Evolutionary conservation across 1,140 invertebrate species (phyloP).

Genomic region (Nephila pilipes): DNA sequence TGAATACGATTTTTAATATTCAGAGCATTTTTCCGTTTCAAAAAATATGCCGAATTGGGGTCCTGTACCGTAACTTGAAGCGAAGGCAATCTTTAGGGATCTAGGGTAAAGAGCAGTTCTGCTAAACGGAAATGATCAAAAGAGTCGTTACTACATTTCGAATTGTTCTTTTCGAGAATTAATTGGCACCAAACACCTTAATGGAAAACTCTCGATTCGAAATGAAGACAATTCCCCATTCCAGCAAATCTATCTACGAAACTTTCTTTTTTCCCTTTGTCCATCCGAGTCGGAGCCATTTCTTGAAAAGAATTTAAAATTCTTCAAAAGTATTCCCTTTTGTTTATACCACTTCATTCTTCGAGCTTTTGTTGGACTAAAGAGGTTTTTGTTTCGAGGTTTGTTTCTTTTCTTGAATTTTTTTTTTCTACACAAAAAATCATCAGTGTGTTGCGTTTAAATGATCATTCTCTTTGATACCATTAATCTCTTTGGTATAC

Average conservation of each 20-base stretch:
- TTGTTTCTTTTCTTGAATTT: background rate
- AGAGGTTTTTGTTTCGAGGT: slow-evolving; percentile 5
- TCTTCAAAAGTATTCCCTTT: slow-evolving; percentile 4
- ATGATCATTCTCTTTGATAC: slow-evolving; percentile 32
- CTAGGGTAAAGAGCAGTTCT: no score
- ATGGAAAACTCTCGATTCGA: background rate
- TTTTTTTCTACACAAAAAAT: slow-evolving; percentile 2
- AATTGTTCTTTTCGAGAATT: background rate
- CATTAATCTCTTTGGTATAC: slow-evolving; percentile 42
- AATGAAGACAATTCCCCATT: background rate
- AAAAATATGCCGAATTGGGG: no score
- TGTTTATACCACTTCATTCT: slow-evolving; percentile 13
- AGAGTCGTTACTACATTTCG: background rate
- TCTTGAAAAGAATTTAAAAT: slow-evolving; percentile 19
- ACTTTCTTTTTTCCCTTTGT: slow-evolving; percentile 24
- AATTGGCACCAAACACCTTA: background rate
- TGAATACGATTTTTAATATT: no score
- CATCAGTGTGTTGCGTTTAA: slow-evolving; percentile 31
- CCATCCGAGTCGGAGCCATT: background rate
- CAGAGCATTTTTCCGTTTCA: no score
- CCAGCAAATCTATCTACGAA: background rate
- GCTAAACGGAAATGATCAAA: no score
- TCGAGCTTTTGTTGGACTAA: background rate
- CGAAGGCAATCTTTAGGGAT: no score
- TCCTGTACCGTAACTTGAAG: no score